Evolutionary conservation across 2,113 vertebrate genomes (phyloP), one percentile per base, ranked within the genome.

Genomic region (Esox niger): DNA sequence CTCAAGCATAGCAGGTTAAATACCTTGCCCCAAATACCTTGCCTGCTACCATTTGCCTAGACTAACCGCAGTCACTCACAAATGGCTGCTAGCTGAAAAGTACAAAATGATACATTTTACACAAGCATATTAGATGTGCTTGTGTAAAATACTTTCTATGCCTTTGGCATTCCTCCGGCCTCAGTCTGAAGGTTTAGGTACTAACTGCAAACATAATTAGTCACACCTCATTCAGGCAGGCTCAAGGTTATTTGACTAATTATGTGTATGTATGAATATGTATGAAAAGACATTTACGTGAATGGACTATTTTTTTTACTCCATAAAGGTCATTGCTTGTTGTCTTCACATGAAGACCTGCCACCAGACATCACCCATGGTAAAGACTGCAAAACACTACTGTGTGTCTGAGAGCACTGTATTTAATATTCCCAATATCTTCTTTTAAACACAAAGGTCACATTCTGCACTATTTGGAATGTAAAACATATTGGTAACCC

Each of bases 221-320:
- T 84, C 75, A 81, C 79, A 74, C 81, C 81, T 83, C 80, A 81
- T 84, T 85, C 82, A 49, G 71, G 66, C 73, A 52, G 69, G 31
- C 71, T 87, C 81, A 87, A 86, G 86, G 88, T 86, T 87, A 79
- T 78, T 72, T 63, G 62, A 77, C 73, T 84, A 85, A 90, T 88
- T 86, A 86, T 46, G 49, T 31, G 71, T 78, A 86, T 73, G 68
- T 86, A 73, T 79, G 74, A 49, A 59, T 59, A 59, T 59, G 30
- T 59, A 59, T 59, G 57, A 27, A 59, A 21, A 59, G 30, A 30
- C 6, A 10, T 20, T 17, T n/a, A 17, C 3, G 55, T 6, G 63
- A 78, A 60, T 27, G 57, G 35, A 23, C 67, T 5, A 63, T 72
- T 32, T 75, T 67, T 32, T 4, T 52, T 56, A 73, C 47, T 27